Evolutionary conservation across 2,888 invertebrate genomes (phyloP), one percentile per base, ranked within the genome.

Genomic region (Acronicta psi): DNA sequence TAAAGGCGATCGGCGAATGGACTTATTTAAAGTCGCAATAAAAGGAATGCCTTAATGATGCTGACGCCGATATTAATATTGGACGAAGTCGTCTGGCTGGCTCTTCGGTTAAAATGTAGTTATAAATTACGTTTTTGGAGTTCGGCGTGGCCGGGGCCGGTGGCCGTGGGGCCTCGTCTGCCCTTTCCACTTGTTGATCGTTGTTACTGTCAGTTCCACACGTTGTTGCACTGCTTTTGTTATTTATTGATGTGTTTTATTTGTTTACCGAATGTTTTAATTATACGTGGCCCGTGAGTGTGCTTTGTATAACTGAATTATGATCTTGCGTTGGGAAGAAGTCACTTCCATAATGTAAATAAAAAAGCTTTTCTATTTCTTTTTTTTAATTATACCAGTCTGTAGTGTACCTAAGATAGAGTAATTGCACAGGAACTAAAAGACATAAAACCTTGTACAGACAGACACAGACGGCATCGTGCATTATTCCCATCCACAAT

Each of bases 11-110:
- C 86, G 86, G 79, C 81, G 86, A 85, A 80, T 82, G 89, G 83
- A 91, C 91, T 93, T 93, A 93, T 92, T 93, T 92, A 89, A 91
- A 91, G 86, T 88, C 79, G 88, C 93, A 93, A 92, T 93, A 93
- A 93, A 93, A 93, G 93, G 93, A 89, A 93, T 93, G 89, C 88
- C 88, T 92, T 93, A 93, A 93, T 93, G 93, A 93, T 89, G 92
- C 85, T 87, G 90, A 88, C 84, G 90, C 86, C 82, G 84, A 89
- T 92, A 92, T 93, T 93, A 91, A 93, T 93, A 92, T 90, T 85
- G 90, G 81, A 77, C 81, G 85, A 83, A 88, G 83, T 85, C 73
- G 90, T 85, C 80, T 73, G 81, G 83, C 83, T 73, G 79, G 83
- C 81, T 89, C 85, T 80, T 86, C 87, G 83, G 70, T 81, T 87